These are phyloP conservation scores for Tortricodes alternella DNA, from an alignment of 2,888 invertebrate species.

Conservation along the genomic window DNA sequence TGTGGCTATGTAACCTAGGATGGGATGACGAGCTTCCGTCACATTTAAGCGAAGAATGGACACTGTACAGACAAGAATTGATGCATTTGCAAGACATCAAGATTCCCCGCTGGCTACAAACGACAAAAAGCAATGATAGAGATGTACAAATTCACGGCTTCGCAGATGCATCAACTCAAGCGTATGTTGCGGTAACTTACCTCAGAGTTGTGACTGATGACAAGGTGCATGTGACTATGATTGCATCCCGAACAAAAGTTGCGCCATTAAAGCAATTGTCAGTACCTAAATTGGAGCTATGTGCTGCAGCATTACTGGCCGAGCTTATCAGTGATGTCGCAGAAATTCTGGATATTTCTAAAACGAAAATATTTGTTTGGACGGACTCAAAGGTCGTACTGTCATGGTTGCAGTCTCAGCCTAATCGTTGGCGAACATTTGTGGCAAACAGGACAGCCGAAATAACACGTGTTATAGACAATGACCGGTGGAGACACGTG, in stretches of 20 bases:
- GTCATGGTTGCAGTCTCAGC: background rate
- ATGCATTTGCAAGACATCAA: background rate
- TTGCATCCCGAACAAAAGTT: constrained; percentile 13
- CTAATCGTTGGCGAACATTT: background rate
- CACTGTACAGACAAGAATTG: background rate
- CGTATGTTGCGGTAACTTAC: constrained; percentile 16
- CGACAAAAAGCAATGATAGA: background rate
- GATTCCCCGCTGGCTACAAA: background rate
- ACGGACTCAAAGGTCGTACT: background rate
- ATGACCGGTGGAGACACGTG: background rate
- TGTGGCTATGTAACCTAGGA: constrained; percentile 4
- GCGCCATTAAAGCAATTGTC: constrained; percentile 2
- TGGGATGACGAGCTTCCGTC: constrained; percentile 9
- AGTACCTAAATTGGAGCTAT: background rate
- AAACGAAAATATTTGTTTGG: background rate
- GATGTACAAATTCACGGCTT: constrained; percentile 19
- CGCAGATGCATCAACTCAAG: constrained; percentile 16
- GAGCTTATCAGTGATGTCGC: background rate
- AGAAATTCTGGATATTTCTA: background rate
- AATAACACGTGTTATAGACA: background rate
- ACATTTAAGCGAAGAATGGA: background rate
- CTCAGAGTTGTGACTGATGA: constrained; percentile 5
- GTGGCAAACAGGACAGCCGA: background rate
- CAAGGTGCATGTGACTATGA: constrained; percentile 11
- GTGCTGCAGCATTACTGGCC: background rate